These are phyloP conservation scores for Turritopsis rubra DNA, from an alignment of 30 jellyfish, hydroid and myxozoan genomes.

Conservation along the genomic window DNA sequence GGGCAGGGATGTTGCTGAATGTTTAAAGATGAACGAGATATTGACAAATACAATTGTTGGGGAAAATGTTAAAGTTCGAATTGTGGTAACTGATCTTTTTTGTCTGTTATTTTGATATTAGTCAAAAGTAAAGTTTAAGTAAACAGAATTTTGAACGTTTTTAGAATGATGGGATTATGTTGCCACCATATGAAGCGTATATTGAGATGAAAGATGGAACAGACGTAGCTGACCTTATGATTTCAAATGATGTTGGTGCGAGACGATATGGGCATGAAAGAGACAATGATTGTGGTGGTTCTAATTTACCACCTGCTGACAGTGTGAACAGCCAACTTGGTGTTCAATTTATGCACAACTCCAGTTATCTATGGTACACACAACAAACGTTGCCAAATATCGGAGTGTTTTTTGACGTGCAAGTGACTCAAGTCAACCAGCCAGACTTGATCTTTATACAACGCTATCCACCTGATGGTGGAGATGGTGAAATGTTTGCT, in stretches of 20 bases:
- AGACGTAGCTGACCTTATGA: background rate
- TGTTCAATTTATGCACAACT: background rate
- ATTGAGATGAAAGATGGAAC: background rate
- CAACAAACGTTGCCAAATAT: conserved; percentile 37
- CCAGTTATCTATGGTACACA: conserved; percentile 16
- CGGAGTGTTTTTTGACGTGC: conserved; percentile 72
- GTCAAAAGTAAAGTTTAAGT: background rate
- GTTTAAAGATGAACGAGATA: background rate
- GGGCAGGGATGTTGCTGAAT: background rate
- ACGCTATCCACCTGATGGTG: conserved; percentile 22
- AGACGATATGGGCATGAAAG: background rate
- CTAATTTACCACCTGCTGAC: background rate
- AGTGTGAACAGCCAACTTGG: too few species aligned
- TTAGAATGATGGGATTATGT: background rate
- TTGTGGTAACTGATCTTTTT: background rate
- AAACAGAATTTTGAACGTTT: too few species aligned
- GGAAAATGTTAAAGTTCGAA: background rate
- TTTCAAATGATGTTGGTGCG: background rate
- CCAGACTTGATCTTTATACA: conserved; percentile 69
- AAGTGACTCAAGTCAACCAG: conserved; percentile 64
- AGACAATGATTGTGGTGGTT: too few species aligned
- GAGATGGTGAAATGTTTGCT: background rate
- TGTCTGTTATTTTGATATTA: background rate
- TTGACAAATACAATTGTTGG: background rate
- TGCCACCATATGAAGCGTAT: background rate